Conservation (phyloP, 1,140 invertebrate genomes). For the Achroia grisella region DNA sequence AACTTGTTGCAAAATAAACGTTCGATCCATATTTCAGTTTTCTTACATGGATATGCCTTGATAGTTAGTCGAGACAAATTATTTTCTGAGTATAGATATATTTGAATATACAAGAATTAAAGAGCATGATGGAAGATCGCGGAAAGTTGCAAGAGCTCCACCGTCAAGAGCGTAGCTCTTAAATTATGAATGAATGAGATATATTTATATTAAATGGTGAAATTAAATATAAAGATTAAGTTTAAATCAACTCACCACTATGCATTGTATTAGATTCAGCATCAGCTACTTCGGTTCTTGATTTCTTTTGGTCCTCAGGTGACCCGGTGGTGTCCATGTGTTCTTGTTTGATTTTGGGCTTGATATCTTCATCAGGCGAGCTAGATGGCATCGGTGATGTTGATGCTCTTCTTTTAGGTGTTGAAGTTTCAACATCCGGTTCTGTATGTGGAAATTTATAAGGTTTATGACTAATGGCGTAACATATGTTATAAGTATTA, state of each 20-base stretch:
- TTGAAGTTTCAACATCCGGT: constrained; percentile 73
- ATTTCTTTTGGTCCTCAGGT: constrained; percentile 79
- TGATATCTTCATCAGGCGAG: constrained; percentile 79
- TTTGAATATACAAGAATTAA: no score
- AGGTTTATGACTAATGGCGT: no score
- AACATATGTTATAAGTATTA: no score
- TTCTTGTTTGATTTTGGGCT: constrained; percentile 84
- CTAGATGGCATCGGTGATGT: constrained; percentile 78
- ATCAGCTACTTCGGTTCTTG: constrained; percentile 86
- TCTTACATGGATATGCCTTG: not conserved
- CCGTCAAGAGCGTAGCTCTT: no score
- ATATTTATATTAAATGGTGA: no score
- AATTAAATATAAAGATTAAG: not conserved
- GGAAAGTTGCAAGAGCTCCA: no score
- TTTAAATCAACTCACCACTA: constrained; percentile 80
- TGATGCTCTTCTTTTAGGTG: constrained; percentile 77
- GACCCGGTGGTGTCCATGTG: constrained; percentile 76
- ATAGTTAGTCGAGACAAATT: no score
- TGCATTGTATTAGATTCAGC: constrained; percentile 91
- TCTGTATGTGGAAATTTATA: constrained; percentile 23
- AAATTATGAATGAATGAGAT: no score
- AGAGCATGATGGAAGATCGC: no score
- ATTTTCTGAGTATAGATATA: no score
- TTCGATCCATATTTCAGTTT: no score
- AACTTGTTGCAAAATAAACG: no score